phyloP scores from a whole-genome alignment of 1,140 invertebrate genomes.

The Aleiodes sp. region DNA sequence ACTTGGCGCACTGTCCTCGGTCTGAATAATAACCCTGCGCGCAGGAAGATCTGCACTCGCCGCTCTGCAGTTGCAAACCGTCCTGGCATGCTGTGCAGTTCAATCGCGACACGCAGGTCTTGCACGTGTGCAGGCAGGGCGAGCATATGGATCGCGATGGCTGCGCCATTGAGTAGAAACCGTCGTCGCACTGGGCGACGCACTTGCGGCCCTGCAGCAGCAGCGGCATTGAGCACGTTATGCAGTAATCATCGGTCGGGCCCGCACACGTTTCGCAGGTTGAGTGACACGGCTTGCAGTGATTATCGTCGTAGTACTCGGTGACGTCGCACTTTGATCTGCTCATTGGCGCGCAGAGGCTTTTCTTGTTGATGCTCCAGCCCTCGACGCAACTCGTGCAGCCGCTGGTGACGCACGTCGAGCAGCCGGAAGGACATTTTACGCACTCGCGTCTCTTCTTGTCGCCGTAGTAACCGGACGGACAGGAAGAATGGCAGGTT shows the following conservation, averaged over 20 bases:
- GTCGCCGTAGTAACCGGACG: slow-evolving; percentile 77
- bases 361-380: slow-evolving; percentile 78
- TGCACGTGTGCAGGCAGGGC: slow-evolving; percentile 81
- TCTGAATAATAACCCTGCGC: slow-evolving; percentile 83
- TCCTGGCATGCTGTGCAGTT: slow-evolving; percentile 82
- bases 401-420: slow-evolving; percentile 72
- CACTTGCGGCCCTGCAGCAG: slow-evolving; percentile 76
- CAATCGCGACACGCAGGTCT: slow-evolving; percentile 76
- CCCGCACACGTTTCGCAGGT: slow-evolving; percentile 79
- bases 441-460: slow-evolving; percentile 80
- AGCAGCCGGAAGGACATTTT: slow-evolving; percentile 77
- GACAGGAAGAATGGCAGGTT: slow-evolving; percentile 70
- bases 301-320: slow-evolving; percentile 75
- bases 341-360: slow-evolving; percentile 73
- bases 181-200: slow-evolving; percentile 76
- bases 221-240: slow-evolving; percentile 73
- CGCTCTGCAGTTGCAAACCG: slow-evolving; percentile 79
- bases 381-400: slow-evolving; percentile 76
- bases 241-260: slow-evolving; percentile 72
- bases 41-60: slow-evolving; percentile 80
- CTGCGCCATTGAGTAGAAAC: slow-evolving; percentile 70
- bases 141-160: slow-evolving; percentile 74
- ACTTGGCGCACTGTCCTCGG: slow-evolving; percentile 80
- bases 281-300: slow-evolving; percentile 75
- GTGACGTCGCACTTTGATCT: slow-evolving; percentile 73